Evolutionary conservation across 2,113 vertebrate species (phyloP), one percentile per base, ranked within the genome.

Genomic region (Megaceryle maxima): DNA sequence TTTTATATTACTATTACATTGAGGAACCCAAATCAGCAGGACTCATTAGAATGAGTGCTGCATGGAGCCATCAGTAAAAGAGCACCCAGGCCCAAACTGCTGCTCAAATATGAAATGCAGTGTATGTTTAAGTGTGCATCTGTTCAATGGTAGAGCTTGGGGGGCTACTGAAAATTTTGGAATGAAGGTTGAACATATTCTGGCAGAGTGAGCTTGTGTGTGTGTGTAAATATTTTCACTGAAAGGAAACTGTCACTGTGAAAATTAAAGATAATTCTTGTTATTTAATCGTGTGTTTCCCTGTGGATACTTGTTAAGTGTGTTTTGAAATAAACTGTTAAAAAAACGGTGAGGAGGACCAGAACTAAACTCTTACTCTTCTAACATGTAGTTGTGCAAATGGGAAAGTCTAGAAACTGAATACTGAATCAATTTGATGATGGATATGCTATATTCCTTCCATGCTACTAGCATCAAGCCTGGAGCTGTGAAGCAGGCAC

Each of bases 151-250:
- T 21, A 72, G 72, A 56, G 22, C 13, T 78, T 78, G 8, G 7
- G 29, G 74, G 13, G 26, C 19, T 48, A 43, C 26, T 16, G 37
- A 53, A 59, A 46, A 2, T 64, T 83, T 81, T 48, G 70, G 41
- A 92, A 87, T 18, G 11, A 69, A 87, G 5, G 10, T 39, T 53
- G 29, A 28, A 20, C 7, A 46, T 59, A 31, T 74, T 24, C 16
- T 51, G 26, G 9, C 41, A 13, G 28, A 51, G 6, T 29, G 6
- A 53, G 5, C 5, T 5, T 26, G 1, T 43, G 3, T 14, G 3
- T 17, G 3, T 17, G 8, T 44, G 56, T 39, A 83, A 88, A 46
- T 66, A 62, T 53, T 90, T 80, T 83, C 26, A 64, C 17, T 53
- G 13, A 33, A 76, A 74, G 7, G 8, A 37, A 37, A 37, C 37